Percentiles rank a stretch among this genome's conserved stretches.
phyloP scores from a whole-genome alignment of 2,888 invertebrate genomes.

The Drosophila prostipennis region DNA sequence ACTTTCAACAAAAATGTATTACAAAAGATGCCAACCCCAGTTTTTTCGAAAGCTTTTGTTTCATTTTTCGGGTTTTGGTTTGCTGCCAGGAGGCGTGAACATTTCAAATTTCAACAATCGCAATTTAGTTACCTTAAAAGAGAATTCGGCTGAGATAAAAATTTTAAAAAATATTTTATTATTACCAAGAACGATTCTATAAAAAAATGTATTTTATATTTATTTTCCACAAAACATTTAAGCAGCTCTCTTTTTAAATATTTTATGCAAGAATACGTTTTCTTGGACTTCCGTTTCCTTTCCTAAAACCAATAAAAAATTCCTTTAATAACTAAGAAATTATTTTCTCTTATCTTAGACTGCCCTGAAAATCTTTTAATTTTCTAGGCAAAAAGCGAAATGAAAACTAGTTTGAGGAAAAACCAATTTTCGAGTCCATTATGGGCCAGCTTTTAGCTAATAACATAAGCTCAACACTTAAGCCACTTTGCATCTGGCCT shows the following conservation, averaged over 20 bases:
- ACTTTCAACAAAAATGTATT: slow-evolving; percentile 64
- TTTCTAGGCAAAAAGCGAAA: slow-evolving; percentile 3
- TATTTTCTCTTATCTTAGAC: background rate
- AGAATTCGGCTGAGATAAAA: background rate
- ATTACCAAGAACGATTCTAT: too few species aligned
- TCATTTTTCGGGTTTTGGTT: slow-evolving; percentile 14
- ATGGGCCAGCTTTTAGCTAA: slow-evolving; percentile 54
- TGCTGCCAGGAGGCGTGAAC: slow-evolving; percentile 34
- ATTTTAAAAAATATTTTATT: background rate
- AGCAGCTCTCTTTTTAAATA: background rate
- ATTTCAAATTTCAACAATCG: slow-evolving; percentile 23
- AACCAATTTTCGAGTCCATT: slow-evolving; percentile 62
- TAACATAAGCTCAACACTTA: slow-evolving; percentile 55
- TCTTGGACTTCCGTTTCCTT: background rate
- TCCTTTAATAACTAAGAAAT: background rate
- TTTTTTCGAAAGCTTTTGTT: slow-evolving; percentile 23
- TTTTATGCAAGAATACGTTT: background rate
- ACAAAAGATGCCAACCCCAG: slow-evolving; percentile 28
- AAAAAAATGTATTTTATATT: too few species aligned
- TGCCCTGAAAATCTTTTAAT: slow-evolving; percentile 3
- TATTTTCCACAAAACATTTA: too few species aligned
- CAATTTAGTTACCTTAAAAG: too few species aligned
- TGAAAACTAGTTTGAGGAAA: slow-evolving; percentile 37
- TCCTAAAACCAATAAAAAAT: background rate
- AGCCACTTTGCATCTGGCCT: slow-evolving; percentile 57